A percentile compares a stretch with the other conserved stretches of the same genome.
Conservation (phyloP, 2,113 vertebrate genomes). For the Callipepla californica region DNA sequence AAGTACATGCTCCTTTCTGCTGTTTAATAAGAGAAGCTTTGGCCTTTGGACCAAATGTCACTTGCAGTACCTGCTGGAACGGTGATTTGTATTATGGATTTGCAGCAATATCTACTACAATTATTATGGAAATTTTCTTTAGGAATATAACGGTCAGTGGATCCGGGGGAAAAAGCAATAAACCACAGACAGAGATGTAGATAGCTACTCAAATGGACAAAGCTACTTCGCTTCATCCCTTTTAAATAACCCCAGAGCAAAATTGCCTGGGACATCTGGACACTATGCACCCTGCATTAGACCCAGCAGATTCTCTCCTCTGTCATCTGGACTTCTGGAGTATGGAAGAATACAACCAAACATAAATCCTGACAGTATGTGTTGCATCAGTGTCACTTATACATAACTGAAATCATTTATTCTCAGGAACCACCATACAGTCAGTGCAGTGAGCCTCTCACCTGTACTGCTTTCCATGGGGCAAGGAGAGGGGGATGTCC, state of each 20-base stretch:
- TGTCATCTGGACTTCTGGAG: accelerated
- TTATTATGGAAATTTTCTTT: neutral
- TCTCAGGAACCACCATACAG: neutral
- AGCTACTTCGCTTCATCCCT: neutral
- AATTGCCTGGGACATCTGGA: neutral
- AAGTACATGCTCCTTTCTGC: neutral
- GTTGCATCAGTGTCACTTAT: neutral
- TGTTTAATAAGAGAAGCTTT: neutral
- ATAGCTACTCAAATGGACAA: neutral
- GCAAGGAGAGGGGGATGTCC: accelerated
- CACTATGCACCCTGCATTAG: neutral
- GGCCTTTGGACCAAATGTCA: slow-evolving; percentile 37
- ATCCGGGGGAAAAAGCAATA: neutral
- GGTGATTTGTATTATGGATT: neutral
- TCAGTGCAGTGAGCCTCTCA: neutral
- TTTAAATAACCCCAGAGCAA: neutral
- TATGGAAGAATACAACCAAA: neutral
- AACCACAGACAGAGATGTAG: neutral
- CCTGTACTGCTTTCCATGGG: neutral
- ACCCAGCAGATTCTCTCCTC: neutral
- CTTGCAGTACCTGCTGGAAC: neutral
- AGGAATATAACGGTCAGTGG: neutral
- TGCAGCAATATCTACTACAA: neutral
- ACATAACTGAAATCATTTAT: neutral
- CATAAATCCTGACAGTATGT: neutral